These are phyloP conservation scores for Spialia ferax DNA, from an alignment of 2,888 invertebrate genomes.

Conservation along the genomic window DNA sequence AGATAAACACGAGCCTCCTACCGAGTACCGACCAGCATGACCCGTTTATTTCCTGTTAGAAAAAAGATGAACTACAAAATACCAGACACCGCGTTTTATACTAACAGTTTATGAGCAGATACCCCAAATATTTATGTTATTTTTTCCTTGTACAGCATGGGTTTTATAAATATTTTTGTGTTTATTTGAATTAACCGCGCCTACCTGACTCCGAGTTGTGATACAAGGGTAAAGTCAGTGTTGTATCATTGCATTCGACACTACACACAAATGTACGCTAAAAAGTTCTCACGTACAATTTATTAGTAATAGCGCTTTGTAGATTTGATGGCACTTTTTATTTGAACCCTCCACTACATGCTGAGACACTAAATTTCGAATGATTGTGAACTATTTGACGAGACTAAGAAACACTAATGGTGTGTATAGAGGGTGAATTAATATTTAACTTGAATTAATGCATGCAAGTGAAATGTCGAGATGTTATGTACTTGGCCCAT, in stretches of 20 bases:
- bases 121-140: conserved; percentile 83
- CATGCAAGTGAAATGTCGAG: conserved; percentile 67
- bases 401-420: conserved; percentile 61
- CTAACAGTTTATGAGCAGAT: conserved; percentile 81
- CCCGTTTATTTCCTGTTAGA: conserved; percentile 78
- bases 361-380: conserved; percentile 48
- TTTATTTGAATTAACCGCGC: conserved; percentile 83
- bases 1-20: conserved; percentile 60
- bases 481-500: conserved; percentile 78
- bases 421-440: conserved; percentile 79
- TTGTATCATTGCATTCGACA: conserved; percentile 87
- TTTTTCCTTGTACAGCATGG: conserved; percentile 83
- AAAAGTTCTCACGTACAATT: conserved; percentile 77
- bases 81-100: conserved; percentile 79
- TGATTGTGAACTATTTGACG: conserved; percentile 47
- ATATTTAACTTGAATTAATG: conserved; percentile 62
- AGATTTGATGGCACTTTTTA: conserved; percentile 70
- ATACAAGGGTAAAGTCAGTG: conserved; percentile 81
- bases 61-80: conserved; percentile 67
- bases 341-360: conserved; percentile 75
- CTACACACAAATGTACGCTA: conserved; percentile 87
- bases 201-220: conserved; percentile 74
- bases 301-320: conserved; percentile 65
- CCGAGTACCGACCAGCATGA: conserved; percentile 67
- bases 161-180: conserved; percentile 85